Base-by-base conservation (phyloP, 2,113 vertebrate genomes). In the Tachysurus vachellii region DNA sequence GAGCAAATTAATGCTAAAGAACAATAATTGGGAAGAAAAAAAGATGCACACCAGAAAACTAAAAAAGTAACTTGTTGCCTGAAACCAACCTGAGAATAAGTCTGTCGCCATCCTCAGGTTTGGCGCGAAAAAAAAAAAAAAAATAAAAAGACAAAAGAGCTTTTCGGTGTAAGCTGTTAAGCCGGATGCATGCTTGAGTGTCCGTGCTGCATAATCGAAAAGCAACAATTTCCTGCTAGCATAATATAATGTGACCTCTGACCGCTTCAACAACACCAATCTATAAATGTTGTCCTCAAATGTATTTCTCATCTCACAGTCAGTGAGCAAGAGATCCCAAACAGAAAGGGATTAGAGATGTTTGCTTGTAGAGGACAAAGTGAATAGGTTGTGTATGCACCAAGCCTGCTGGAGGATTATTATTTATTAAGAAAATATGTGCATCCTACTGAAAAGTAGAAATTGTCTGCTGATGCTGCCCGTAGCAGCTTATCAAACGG, bases 131-230 rank as follows among this genome's bases (percentile, higher is more conserved):
- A 84, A 44, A 71, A 26, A 36, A 36, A 36, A 36, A 1, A 36
- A 36, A 36, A 36, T 36, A 36, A 28, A 82, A 44, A 13, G 42
- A 68, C 8, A 83, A 28, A 68, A 2, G 28, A 56, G 71, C 59
- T 62, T 68, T 77, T 83, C 62, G 11, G 8, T 61, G 31, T 89
- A 83, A 70, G 86, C 80, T 87, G 79, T 82, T 85, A 85, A 80
- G 79, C 84, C 42, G 68, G 83, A 85, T 70, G n/a, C 76, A 50
- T 76, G 53, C 36, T 76, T 21, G 79, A 75, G 83, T 75, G 53
- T 87, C 56, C 59, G 62, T 77, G 84, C 31, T 80, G 68, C 85
- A 79, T 85, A 83, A 88, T 87, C 44, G 59, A 88, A 86, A 82
- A 83, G 61, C 26, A 85, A 73, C 79, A 68, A 86, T 79, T 85